Evolutionary conservation across 2,113 vertebrate species (phyloP).

Genomic region (Campylorhamphus procurvoides): DNA sequence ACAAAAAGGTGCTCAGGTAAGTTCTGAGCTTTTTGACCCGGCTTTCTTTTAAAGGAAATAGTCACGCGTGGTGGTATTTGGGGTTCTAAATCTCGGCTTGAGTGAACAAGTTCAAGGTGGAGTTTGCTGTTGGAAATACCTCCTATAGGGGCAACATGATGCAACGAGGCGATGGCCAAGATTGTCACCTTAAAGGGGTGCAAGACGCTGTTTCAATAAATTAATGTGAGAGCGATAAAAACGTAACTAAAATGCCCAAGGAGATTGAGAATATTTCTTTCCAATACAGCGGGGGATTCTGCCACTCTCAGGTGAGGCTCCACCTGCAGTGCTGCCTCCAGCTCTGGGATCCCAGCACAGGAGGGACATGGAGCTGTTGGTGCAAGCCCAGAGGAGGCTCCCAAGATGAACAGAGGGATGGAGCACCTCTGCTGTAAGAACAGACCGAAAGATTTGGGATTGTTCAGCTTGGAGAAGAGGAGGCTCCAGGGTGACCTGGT

Average conservation of each 20-base stretch:
- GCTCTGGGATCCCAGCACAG: no score
- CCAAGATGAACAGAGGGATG: neutral
- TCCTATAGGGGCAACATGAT: fast-evolving
- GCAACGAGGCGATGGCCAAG: fast-evolving
- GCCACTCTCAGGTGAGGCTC: neutral
- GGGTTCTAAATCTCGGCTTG: neutral
- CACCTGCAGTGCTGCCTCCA: neutral
- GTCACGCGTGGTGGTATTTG: fast-evolving
- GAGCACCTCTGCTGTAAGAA: neutral
- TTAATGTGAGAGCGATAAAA: neutral
- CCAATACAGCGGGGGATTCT: neutral
- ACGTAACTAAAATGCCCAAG: fast-evolving
- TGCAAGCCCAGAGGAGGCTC: neutral
- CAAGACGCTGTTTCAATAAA: fast-evolving
- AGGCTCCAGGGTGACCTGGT: neutral
- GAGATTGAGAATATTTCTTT: neutral
- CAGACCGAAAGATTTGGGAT: neutral
- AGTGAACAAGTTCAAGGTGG: fast-evolving
- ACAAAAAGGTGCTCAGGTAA: slow-evolving; percentile 95
- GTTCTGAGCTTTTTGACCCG: neutral
- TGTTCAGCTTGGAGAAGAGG: neutral
- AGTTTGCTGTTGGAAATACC: neutral
- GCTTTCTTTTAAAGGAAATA: neutral
- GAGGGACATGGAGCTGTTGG: neutral
- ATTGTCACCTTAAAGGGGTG: fast-evolving